Percentiles rank a stretch among this genome's conserved stretches.
Conservation (phyloP, 2,113 vertebrate species). For the Grammomys surdaster region DNA sequence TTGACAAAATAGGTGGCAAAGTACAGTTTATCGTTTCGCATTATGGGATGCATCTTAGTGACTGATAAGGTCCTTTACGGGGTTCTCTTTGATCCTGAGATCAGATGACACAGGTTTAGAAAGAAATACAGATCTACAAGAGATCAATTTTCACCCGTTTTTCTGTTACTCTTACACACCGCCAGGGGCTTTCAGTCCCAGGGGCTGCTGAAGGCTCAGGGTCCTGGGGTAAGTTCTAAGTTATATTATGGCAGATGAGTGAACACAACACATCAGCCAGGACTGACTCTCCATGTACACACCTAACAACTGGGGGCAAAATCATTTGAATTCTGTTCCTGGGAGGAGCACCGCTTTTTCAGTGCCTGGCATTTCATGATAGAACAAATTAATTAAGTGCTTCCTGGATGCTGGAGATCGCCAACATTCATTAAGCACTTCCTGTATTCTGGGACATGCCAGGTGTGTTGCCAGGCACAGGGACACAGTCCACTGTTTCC, state of each 20-base stretch:
- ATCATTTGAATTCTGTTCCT: not conserved
- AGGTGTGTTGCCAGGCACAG: not conserved
- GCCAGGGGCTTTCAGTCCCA: not conserved
- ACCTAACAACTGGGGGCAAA: not conserved
- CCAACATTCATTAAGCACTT: not conserved
- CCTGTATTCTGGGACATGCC: not conserved
- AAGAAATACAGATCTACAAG: not conserved
- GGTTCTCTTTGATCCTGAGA: not conserved
- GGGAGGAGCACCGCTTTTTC: not conserved
- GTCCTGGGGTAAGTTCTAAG: not conserved
- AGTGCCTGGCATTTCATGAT: not conserved
- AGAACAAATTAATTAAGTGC: not conserved
- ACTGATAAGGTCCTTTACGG: not conserved
- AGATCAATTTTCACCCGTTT: not conserved
- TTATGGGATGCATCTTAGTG: not conserved
- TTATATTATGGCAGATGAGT: not conserved
- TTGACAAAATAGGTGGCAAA: constrained; percentile 27
- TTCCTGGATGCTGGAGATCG: not conserved
- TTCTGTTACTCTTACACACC: not conserved
- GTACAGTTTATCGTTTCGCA: not conserved
- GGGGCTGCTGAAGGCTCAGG: not conserved
- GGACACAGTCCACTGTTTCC: not conserved
- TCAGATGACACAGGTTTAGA: not conserved
- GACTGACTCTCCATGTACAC: not conserved
- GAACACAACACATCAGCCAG: not conserved